Evolutionary conservation across 2,113 vertebrate genomes (phyloP), one percentile per base, ranked within the genome.

Genomic region (Cariama cristata): DNA sequence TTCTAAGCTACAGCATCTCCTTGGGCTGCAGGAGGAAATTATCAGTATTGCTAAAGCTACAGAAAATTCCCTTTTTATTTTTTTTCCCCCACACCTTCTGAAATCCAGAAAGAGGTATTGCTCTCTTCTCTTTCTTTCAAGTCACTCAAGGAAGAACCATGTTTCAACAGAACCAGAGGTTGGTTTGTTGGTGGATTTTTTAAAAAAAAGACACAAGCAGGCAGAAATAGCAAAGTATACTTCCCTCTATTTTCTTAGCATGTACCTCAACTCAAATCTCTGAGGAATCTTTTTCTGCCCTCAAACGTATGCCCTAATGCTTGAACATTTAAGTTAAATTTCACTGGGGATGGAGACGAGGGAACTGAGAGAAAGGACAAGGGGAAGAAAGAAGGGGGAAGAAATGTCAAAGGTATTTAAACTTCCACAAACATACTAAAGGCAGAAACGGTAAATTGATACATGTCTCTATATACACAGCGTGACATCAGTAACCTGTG

Each of bases 291-390:
- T 79, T 12, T 38, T 62, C 63, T 44, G 49, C 52, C 64, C 79
- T 69, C 21, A 16, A 0, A 49, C 4, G 3, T 8, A 32, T 5
- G 20, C 12, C 17, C 8, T 5, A 16, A 27, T 8, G 11, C 40
- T 35, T 21, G 14, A 69, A 42, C 17, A 7, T 8, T 13, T 33
- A 17, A 21, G 45, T 14, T 22, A n/a, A 17, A 75, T 40, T 81
- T 58, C 0, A 0, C 17, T 62, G 35, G 17, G 67, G 35, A 22
- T 24, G 49, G 19, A 38, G 52, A 83, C 63, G 45, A 71, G 28
- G 44, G 71, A 60, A 42, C 0, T 44, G 71, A 64, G 56, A 47
- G 32, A 47, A 73, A 85, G 63, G 22, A 22, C 14, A 18, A 47
- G 15, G 16, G 26, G 35, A 17, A 85, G 53, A 59, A 38, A 45